A percentile compares a stretch with the other conserved stretches of the same genome.
These are phyloP conservation scores for Sus cebifrons DNA, from an alignment of 2,797 vertebrate genomes.

Conservation along the genomic window DNA sequence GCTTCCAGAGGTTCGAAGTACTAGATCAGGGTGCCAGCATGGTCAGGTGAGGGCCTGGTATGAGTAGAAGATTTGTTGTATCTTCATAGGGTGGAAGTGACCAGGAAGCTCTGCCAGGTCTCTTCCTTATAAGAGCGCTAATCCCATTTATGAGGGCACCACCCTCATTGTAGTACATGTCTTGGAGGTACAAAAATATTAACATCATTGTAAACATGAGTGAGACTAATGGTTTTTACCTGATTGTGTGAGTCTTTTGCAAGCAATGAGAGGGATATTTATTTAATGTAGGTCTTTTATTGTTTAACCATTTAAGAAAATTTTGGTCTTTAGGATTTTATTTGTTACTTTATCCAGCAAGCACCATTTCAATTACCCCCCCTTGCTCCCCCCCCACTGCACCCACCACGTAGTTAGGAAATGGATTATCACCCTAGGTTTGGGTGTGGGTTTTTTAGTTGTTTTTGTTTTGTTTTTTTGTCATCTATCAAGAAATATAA, in stretches of 20 bases:
- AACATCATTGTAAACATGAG: background rate
- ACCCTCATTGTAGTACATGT: background rate
- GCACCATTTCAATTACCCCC: background rate
- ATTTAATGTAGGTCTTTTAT: constrained; percentile 33
- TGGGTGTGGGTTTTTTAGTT: background rate
- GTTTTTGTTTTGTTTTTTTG: background rate
- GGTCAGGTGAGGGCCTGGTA: background rate
- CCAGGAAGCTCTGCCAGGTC: background rate
- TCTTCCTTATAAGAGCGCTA: background rate
- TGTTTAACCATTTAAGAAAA: constrained; percentile 40
- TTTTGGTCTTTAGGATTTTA: background rate
- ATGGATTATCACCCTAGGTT: background rate
- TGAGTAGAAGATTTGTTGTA: background rate
- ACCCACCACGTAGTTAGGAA: background rate
- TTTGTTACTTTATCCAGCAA: background rate
- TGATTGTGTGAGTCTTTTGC: background rate
- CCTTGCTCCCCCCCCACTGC: background rate
- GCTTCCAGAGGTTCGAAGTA: background rate
- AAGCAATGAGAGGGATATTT: background rate
- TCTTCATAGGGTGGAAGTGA: background rate
- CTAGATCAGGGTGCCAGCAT: background rate
- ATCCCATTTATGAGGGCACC: background rate
- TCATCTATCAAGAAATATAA: constrained; percentile 63
- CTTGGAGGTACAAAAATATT: background rate
- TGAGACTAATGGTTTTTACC: background rate